phyloP scores from a whole-genome alignment of 1,140 invertebrate genomes.

The Heterodera schachtii region DNA sequence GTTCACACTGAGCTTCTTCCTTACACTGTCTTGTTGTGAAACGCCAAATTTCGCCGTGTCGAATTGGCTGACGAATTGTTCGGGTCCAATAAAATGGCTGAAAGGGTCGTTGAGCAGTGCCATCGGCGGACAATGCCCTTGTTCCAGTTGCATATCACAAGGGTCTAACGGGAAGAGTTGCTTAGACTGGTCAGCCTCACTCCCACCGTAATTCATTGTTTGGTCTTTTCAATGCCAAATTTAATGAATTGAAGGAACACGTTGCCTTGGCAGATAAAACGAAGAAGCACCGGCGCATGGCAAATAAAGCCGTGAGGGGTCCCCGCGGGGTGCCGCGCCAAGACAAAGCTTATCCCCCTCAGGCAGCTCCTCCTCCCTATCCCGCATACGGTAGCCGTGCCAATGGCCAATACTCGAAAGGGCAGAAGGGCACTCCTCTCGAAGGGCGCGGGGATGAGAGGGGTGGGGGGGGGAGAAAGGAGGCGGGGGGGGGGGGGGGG shows the following conservation, averaged over 20 bases:
- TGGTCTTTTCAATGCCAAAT: neutral
- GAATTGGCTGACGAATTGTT: neutral
- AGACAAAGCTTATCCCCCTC: neutral
- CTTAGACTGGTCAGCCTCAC: neutral
- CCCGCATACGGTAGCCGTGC: constrained; percentile 6
- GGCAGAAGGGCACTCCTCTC: neutral
- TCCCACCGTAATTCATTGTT: constrained; percentile 1
- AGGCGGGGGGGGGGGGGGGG: neutral
- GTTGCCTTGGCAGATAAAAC: neutral
- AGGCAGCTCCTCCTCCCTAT: neutral
- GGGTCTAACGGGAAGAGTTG: neutral
- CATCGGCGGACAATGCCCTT: neutral
- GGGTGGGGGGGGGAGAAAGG: too few relatives aligned
- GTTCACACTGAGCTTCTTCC: too few relatives aligned
- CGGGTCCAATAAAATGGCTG: neutral
- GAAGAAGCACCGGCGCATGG: neutral
- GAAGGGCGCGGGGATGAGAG: neutral
- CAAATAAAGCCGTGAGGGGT: neutral
- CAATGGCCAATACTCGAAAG: constrained; percentile 13
- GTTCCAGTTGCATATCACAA: neutral
- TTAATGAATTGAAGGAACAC: neutral
- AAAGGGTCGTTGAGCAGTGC: neutral
- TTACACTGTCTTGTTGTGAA: neutral
- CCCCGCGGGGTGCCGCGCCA: neutral
- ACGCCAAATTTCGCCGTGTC: neutral